These are phyloP conservation scores for Chironomus striatipennis DNA, from an alignment of 1,140 invertebrate species.

Conservation along the genomic window DNA sequence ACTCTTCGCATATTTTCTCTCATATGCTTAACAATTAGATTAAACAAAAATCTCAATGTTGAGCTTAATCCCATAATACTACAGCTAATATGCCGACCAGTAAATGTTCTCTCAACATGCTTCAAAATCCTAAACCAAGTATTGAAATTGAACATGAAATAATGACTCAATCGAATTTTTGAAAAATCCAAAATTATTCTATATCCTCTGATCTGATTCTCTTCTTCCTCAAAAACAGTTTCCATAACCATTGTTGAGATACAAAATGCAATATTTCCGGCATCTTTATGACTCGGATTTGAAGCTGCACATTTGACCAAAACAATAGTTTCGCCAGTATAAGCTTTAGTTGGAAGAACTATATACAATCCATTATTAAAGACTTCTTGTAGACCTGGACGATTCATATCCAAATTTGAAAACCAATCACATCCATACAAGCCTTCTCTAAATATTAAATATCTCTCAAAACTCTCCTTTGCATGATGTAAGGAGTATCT, in stretches of 20 bases:
- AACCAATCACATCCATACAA: conserved; percentile 34
- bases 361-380: neutral
- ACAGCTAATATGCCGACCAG: conserved; percentile 75
- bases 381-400: neutral
- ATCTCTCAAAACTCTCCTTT: conserved; percentile 70
- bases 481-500: conserved; percentile 76
- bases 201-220: conserved; percentile 62
- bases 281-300: neutral
- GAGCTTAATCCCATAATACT: conserved; percentile 68
- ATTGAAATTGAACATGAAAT: conserved; percentile 60
- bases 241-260: conserved; percentile 39
- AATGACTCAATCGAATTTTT: conserved; percentile 62
- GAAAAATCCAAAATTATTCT: conserved; percentile 65
- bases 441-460: conserved; percentile 65
- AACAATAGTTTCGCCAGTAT: neutral
- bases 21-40: conserved; percentile 70
- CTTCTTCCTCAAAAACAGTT: conserved; percentile 73
- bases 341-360: neutral
- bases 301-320: neutral
- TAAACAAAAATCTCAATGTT: conserved; percentile 66
- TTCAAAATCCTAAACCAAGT: neutral
- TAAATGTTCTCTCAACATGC: conserved; percentile 59
- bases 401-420: neutral
- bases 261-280: neutral
- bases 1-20: conserved; percentile 72